Evolutionary conservation across 2,113 vertebrate species (phyloP).

Genomic region (Rhizomys pruinosus): DNA sequence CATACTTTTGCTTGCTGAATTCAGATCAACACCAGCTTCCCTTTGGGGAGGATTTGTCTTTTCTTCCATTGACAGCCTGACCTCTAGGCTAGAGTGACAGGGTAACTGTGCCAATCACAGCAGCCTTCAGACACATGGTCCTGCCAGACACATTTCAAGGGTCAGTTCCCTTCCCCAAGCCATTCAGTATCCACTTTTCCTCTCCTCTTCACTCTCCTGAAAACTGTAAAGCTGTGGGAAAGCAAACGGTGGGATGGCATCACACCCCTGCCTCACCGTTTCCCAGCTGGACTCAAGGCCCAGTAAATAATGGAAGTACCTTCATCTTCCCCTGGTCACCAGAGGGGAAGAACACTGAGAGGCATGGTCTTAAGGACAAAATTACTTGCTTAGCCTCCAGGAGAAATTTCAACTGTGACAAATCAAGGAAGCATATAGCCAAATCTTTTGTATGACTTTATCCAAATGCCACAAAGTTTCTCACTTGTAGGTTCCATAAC

Average conservation of each 20-base stretch:
- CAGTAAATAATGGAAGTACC: neutral
- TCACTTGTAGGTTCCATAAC: neutral
- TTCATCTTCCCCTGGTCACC: no score
- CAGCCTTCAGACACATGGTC: neutral
- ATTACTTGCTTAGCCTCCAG: neutral
- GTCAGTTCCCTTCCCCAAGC: neutral
- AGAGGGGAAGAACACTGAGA: neutral
- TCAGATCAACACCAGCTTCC: neutral
- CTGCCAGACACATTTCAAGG: neutral
- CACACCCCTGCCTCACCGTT: neutral
- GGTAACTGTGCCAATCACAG: neutral
- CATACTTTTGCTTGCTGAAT: neutral
- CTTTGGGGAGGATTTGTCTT: neutral
- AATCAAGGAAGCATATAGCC: neutral
- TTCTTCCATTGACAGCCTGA: neutral
- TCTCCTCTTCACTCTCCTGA: neutral
- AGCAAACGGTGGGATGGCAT: neutral
- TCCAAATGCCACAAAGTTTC: neutral
- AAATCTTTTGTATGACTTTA: neutral
- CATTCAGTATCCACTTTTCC: neutral
- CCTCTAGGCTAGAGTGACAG: neutral
- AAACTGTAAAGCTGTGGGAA: neutral
- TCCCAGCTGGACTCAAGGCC: neutral
- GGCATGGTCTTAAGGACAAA: neutral
- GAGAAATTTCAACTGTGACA: neutral